Evolutionary conservation across 2,113 vertebrate genomes (phyloP).

Genomic region (Accipiter virgatus): DNA sequence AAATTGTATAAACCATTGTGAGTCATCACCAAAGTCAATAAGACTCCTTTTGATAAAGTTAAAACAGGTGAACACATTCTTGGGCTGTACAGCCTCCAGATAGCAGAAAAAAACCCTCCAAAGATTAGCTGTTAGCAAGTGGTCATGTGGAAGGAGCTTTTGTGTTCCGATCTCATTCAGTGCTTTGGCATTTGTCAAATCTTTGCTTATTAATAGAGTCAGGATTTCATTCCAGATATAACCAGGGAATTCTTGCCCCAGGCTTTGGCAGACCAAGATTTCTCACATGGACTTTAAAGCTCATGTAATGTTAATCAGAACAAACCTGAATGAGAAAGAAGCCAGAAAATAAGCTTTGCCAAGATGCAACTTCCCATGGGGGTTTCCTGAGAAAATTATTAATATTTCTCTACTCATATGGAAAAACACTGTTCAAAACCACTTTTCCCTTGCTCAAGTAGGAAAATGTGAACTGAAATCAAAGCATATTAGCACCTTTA

Average conservation of each 20-base stretch:
- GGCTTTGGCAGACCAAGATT: not conserved
- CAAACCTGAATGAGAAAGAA: not conserved
- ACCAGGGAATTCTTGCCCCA: not conserved
- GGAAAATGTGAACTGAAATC: not conserved
- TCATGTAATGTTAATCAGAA: not conserved
- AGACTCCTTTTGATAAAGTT: not conserved
- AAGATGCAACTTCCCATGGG: not conserved
- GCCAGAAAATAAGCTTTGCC: not conserved
- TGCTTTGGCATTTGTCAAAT: not conserved
- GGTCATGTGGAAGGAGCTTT: not conserved
- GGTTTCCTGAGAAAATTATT: not conserved
- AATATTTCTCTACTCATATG: not conserved
- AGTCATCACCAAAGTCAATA: not conserved
- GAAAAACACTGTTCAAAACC: conserved; percentile 12
- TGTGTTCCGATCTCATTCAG: not conserved
- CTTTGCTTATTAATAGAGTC: not conserved
- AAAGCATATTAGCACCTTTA: not conserved
- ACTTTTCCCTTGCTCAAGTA: not conserved
- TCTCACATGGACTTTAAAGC: not conserved
- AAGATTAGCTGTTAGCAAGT: not conserved
- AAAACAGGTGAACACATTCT: not conserved
- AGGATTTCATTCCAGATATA: not conserved
- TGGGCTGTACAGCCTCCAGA: not conserved
- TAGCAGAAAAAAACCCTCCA: not conserved
- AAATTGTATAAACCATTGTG: not conserved